A percentile compares a stretch with the other conserved stretches of the same genome.
Evolutionary conservation across 2,797 vertebrate genomes (phyloP).

Genomic region (Alectoris magna): DNA sequence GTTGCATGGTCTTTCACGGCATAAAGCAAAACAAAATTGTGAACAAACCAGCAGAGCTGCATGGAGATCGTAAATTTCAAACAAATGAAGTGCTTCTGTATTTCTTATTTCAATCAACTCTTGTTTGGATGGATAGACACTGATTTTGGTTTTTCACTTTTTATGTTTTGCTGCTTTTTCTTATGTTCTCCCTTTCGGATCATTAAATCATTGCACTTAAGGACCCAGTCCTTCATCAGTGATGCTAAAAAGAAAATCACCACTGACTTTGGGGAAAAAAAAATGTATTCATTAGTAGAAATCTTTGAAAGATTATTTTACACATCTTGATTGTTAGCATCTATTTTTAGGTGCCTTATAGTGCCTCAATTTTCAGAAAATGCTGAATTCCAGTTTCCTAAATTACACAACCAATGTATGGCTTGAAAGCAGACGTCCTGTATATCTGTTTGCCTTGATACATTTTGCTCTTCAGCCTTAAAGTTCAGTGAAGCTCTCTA

Average conservation of each 20-base stretch:
- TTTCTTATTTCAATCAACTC: conserved; percentile 18
- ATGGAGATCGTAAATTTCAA: not conserved
- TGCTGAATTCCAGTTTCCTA: not conserved
- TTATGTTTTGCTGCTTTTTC: not conserved
- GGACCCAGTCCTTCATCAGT: not conserved
- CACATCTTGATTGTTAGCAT: not conserved
- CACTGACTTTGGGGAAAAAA: not conserved
- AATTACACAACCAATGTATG: not conserved
- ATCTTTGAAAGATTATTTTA: not conserved
- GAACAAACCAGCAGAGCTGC: not conserved
- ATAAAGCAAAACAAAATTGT: conserved; percentile 10
- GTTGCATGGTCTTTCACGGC: not conserved
- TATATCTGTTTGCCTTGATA: not conserved
- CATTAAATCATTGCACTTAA: not conserved
- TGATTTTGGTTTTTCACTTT: not conserved
- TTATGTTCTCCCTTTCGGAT: not conserved
- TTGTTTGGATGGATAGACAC: not conserved
- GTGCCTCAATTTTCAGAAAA: not conserved
- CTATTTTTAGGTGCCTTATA: not conserved
- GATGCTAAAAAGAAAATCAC: not conserved
- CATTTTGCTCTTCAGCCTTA: not conserved
- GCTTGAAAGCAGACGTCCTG: not conserved
- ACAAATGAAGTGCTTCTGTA: conserved; percentile 41
- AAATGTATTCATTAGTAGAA: not conserved
- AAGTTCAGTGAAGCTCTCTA: not conserved